Conservation (phyloP, 2,797 vertebrate species). For the Leptatherina wallacei region DNA sequence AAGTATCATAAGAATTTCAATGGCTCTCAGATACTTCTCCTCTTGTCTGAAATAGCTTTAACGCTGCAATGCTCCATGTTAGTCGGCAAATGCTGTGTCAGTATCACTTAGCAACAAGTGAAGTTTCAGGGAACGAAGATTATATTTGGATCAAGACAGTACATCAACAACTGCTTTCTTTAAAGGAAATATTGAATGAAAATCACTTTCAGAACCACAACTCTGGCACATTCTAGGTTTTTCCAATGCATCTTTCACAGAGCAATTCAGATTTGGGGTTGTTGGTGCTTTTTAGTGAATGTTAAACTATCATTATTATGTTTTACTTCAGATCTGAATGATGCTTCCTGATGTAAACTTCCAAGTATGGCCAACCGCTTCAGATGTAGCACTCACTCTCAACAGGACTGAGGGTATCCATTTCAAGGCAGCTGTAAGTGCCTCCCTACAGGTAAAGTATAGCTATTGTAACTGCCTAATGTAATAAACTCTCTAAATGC, state of each 20-base stretch:
- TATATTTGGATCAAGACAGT: background rate
- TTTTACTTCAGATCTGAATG: slow-evolving; percentile 6
- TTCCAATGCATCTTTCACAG: background rate
- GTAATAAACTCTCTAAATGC: slow-evolving; percentile 28
- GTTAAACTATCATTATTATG: background rate
- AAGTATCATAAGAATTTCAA: background rate
- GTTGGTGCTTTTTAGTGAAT: background rate
- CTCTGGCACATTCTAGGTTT: background rate
- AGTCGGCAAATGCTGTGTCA: slow-evolving; percentile 2
- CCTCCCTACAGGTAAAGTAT: slow-evolving; percentile 33
- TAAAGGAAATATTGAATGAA: background rate
- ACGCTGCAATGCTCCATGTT: background rate
- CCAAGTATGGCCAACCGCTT: background rate
- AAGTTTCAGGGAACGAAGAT: slow-evolving; percentile 1
- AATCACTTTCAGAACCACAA: background rate
- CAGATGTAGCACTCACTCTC: background rate
- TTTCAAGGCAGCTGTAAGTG: slow-evolving; percentile 18
- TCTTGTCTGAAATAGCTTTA: slow-evolving; percentile 3
- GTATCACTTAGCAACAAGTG: slow-evolving; percentile 44
- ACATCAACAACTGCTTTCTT: background rate
- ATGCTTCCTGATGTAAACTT: background rate
- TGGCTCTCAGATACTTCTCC: background rate
- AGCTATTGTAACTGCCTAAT: slow-evolving; percentile 22
- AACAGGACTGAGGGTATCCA: slow-evolving; percentile 5
- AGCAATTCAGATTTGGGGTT: background rate